Base-by-base conservation (phyloP, 2,113 vertebrate genomes). In the Melanerpes aurifrons region DNA sequence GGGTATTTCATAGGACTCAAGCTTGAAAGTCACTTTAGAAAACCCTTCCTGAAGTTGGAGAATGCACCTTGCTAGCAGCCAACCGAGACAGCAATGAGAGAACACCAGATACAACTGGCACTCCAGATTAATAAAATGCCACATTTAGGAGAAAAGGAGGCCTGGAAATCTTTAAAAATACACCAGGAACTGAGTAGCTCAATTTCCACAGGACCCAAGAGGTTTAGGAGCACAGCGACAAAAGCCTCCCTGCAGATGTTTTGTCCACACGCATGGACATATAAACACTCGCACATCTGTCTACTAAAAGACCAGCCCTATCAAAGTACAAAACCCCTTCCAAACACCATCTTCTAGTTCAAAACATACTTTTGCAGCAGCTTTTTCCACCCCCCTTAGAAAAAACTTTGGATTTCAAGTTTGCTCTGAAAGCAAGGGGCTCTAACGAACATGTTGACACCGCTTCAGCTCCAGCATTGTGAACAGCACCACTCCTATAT, bases 391-490 rank as follows among this genome's bases (percentile, higher is more conserved):
- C 86, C 50, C 78, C 82, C 85, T 87, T 88, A 25, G 69, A 90
- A 86, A 50, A 59, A 26, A 6, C 12, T 3, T 13, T 18, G 21
- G 78, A 67, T 91, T 89, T 59, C 58, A 93, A 92, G 85, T 37
- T 58, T 56, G 62, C 82, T 91, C 77, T 9, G 4, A 95, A 94
- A 96, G 80, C 66, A 54, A 66, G 56, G 31, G 31, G 87, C 87
- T 91, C 61, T 90, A 87, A 81, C 12, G 92, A 96, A 96, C 93
- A 21, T 57, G 57, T 70, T 94, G 95, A 96, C 93, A 87, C 87
- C 67, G 47, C 64, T 95, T 93, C 92, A 90, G 50, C 92, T 57
- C 28, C 2, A 70, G 89, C 17, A 10, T 48, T 79, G 74, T 48
- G 86, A 96, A 67, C 84, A 71, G 92, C 54, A 72, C 74, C 57